Evolutionary conservation across 2,113 vertebrate genomes (phyloP), one percentile per base, ranked within the genome.

Genomic region (Oreochromis spilurus): DNA sequence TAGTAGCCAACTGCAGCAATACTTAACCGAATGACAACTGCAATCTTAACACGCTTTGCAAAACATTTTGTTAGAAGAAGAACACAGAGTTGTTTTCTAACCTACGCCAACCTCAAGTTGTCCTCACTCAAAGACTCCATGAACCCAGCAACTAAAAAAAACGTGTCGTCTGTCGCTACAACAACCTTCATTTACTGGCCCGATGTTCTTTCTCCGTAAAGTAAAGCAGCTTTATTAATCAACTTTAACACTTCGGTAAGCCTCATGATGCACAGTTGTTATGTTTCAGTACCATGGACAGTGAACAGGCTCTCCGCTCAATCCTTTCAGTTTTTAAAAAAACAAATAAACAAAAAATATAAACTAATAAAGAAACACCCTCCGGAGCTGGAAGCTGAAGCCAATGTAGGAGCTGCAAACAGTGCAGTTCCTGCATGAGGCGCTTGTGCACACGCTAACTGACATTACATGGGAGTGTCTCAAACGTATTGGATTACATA

Each of bases 41-140:
- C 10, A 43, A 36, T 72, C 38, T 72, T 9, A 6, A 16, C 12
- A 24, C 1, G 9, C 40, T 45, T 72, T 45, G 5, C 21, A 72
- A 26, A 38, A 45, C 0, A 0, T 3, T 17, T 45, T 0, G 8
- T 17, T 26, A 26, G 13, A 43, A 45, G 1, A 14, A 24, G 13
- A 70, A 43, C n/a, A 9, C 4, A 0, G 65, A 43, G n/a, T 43
- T 24, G 7, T 13, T 65, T 34, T 31, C 57, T 16, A 58, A 29
- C 36, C 8, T 9, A 9, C 8, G 31, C 6, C 31, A 34, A 5
- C 12, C 55, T 0, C 24, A 3, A 2, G 55, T 0, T 29, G 55
- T 34, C 0, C 0, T 60, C 58, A 19, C 58, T 34, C 58, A 11
- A 1, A 72, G 3, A 48, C n/a, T 14, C 26, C 38, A 10, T 17